phyloP scores from a whole-genome alignment of 2,888 invertebrate genomes.

The Leucoptera coffeella region DNA sequence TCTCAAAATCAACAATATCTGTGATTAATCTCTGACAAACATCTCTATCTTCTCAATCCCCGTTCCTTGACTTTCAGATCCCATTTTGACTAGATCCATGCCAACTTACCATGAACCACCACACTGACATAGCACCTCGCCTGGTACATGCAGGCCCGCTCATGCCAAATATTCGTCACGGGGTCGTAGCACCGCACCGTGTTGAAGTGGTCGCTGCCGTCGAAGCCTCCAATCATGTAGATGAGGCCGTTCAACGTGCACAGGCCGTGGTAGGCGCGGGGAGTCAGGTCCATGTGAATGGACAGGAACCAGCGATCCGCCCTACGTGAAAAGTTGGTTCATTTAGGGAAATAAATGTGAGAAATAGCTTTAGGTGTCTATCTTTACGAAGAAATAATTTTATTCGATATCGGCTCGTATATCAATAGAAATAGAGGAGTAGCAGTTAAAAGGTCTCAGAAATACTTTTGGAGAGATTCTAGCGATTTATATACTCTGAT shows the following conservation, averaged over 20 bases:
- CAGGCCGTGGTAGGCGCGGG: constrained; percentile 75
- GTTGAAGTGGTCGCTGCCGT: constrained; percentile 71
- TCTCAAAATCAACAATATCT: too few species aligned
- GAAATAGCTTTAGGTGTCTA: too few species aligned
- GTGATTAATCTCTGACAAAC: too few species aligned
- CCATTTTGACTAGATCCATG: constrained; percentile 1
- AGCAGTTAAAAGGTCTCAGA: too few species aligned
- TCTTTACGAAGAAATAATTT: too few species aligned
- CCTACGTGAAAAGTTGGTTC: too few species aligned
- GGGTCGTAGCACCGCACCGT: constrained; percentile 78
- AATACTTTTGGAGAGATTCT: too few species aligned
- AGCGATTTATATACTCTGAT: too few species aligned
- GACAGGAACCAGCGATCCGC: constrained; percentile 73
- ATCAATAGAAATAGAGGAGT: too few species aligned
- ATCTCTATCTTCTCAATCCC: too few species aligned
- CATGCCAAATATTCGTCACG: constrained; percentile 66
- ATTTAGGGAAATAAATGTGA: too few species aligned
- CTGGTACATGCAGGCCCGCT: constrained; percentile 74
- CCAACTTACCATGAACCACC: constrained; percentile 52
- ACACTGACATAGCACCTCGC: constrained; percentile 76
- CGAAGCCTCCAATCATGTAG: constrained; percentile 79
- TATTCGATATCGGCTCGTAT: too few species aligned
- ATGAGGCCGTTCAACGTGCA: constrained; percentile 64
- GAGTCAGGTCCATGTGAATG: constrained; percentile 59
- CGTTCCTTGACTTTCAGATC: neutral